These are phyloP conservation scores for Elephantulus edwardii DNA, from an alignment of 2,113 vertebrate genomes.

Conservation along the genomic window DNA sequence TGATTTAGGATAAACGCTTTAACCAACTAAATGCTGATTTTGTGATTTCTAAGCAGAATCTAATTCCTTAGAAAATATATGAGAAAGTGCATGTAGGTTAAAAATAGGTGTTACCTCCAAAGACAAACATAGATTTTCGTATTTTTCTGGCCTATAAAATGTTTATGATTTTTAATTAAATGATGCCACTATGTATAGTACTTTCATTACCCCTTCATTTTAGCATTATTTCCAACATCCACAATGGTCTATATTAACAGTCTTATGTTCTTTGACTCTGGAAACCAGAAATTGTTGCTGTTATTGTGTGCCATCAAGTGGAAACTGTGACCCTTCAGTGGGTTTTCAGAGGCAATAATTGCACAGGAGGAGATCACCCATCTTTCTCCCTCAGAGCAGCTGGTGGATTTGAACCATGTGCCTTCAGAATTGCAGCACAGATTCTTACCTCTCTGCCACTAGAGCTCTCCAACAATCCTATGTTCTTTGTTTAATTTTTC, in stretches of 20 bases:
- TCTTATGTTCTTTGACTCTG: neutral
- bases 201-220: neutral
- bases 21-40: neutral
- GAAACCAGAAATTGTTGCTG: too few species aligned
- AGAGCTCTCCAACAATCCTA: neutral
- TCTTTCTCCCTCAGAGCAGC: too few species aligned
- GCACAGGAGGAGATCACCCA: too few species aligned
- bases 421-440: too few species aligned
- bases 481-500: conserved; percentile 36
- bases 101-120: neutral
- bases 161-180: conserved; percentile 10
- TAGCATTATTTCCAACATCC: neutral
- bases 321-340: too few species aligned
- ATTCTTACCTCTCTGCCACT: too few species aligned
- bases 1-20: neutral
- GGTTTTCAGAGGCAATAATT: too few species aligned
- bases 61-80: neutral
- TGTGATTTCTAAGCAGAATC: conserved; percentile 29
- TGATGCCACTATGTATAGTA: neutral
- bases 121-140: conserved; percentile 4
- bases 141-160: conserved; percentile 8
- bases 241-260: neutral
- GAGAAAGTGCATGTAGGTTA: neutral
- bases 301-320: too few species aligned
- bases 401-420: too few species aligned